A percentile compares a stretch with the other conserved stretches of the same genome.
Evolutionary conservation across 1,140 invertebrate species (phyloP).

Genomic region (Brachionus angularis): DNA sequence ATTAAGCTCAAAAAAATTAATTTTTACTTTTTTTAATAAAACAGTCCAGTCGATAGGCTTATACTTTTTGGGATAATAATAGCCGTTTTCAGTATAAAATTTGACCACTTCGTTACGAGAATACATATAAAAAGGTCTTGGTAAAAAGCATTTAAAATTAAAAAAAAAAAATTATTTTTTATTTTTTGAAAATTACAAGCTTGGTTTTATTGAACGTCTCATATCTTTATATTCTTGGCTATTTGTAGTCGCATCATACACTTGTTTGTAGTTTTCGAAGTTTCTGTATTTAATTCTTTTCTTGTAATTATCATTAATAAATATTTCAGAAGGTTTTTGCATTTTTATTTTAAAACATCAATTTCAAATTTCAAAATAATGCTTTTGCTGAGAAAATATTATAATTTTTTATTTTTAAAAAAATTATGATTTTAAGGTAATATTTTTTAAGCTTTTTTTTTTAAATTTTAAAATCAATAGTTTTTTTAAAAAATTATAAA

Average conservation of each 20-base stretch:
- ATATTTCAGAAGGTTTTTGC: constrained; percentile 8
- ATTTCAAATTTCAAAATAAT: too few species aligned
- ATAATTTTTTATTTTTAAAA: too few species aligned
- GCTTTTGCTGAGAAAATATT: too few species aligned
- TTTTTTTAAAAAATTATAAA: too few species aligned
- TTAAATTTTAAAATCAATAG: too few species aligned
- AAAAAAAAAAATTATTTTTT: background rate
- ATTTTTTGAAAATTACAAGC: background rate
- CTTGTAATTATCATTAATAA: constrained; percentile 6
- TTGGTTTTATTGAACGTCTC: constrained; percentile 23
- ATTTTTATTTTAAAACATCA: too few species aligned
- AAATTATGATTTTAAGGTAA: too few species aligned
- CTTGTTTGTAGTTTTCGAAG: constrained; percentile 30
- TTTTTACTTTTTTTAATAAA: background rate
- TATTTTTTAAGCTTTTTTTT: too few species aligned
- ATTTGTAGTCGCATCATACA: constrained; percentile 16
- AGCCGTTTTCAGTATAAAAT: constrained; percentile 17
- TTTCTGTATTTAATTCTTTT: background rate
- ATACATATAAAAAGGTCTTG: constrained; percentile 29
- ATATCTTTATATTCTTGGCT: constrained; percentile 22
- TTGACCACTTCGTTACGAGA: background rate
- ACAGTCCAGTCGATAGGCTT: constrained; percentile 17
- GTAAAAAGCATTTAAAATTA: too few species aligned
- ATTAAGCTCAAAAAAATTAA: background rate
- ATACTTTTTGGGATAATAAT: constrained; percentile 5